Base-by-base conservation (phyloP, 1,140 invertebrate species). In the Drosophila truncata region DNA sequence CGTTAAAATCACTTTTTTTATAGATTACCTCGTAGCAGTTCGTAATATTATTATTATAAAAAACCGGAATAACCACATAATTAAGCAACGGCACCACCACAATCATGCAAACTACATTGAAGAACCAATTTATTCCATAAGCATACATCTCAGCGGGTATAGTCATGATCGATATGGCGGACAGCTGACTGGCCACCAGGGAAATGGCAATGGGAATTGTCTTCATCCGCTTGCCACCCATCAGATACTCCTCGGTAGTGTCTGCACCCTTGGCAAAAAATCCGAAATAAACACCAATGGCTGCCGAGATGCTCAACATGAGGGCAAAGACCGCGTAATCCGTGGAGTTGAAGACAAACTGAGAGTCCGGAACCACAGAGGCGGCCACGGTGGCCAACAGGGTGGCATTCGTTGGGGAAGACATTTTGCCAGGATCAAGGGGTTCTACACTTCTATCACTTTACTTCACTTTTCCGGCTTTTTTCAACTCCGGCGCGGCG, bases 71-170 rank as follows among this genome's bases (percentile, higher is more conserved):
- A 79, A 96, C 97, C 13, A 97, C 93, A 27, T 93, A 93, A 10
- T 95, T 94, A 70, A 97, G 95, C 0, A 95, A 93, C 0, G 96
- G 78, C 13, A 96, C 95, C 39, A 96, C 95, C 2, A 97, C 85
- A n/a, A 95, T 79, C 82, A 96, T 95, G 5, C 94, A 93, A 33
- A 95, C 85, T 2, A 96, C 92, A 25, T 95, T 93, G 73, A 95
- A 93, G 92, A 94, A 94, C 81, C 95, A 95, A 86, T 96, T 95
- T 0, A 96, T 95, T 0, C 96, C 96, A 82, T 95, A 96, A 14
- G 95, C 93, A 77, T 97, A 98, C 86, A 97, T 95, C 93, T 98
- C 97, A 0, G 96, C 95, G 2, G 97, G 97, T 7, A 96, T 94
- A 2, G 96, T 96, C 37, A 97, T 94, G 16, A 98, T 93, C 1